Conservation (phyloP, 2,797 vertebrate species). For the Leptatherina wallacei region DNA sequence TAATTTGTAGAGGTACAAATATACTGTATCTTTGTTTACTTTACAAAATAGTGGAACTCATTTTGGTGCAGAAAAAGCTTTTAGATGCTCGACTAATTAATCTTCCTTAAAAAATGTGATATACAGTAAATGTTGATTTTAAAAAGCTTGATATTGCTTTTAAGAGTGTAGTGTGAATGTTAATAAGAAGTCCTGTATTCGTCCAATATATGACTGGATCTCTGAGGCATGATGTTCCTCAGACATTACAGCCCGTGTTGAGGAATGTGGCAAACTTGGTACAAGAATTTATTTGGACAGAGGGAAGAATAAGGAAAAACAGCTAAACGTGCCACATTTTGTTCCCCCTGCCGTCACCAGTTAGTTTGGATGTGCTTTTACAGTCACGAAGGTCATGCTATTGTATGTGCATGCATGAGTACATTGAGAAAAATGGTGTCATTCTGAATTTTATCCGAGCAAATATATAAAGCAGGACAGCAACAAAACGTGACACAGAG, state of each 20-base stretch:
- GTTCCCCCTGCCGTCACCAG: slow-evolving; percentile 37
- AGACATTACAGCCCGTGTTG: slow-evolving; percentile 44
- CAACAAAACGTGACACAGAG: slow-evolving; percentile 4
- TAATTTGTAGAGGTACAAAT: slow-evolving; percentile 1
- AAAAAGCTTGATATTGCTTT: neutral
- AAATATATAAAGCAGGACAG: slow-evolving; percentile 13
- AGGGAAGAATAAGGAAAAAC: slow-evolving; percentile 35
- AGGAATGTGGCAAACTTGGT: slow-evolving; percentile 49
- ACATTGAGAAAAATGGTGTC: slow-evolving; percentile 14
- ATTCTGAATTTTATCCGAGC: slow-evolving; percentile 31
- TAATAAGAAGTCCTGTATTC: slow-evolving; percentile 24
- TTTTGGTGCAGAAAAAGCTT: slow-evolving; percentile 10
- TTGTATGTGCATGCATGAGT: slow-evolving; percentile 24
- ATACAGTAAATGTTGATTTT: neutral
- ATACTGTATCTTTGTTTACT: neutral
- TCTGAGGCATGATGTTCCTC: slow-evolving; percentile 43
- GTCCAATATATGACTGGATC: slow-evolving; percentile 28
- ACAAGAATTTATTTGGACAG: slow-evolving; percentile 40
- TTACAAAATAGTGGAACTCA: neutral
- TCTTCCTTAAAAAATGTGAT: neutral
- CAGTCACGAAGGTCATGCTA: slow-evolving; percentile 43
- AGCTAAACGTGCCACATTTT: slow-evolving; percentile 51
- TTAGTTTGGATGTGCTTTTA: slow-evolving; percentile 30
- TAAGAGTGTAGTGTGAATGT: slow-evolving; percentile 11
- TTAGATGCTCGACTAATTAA: slow-evolving; percentile 3